Evolutionary conservation across 2,888 invertebrate genomes (phyloP).

Genomic region (Ophion slaviceki): DNA sequence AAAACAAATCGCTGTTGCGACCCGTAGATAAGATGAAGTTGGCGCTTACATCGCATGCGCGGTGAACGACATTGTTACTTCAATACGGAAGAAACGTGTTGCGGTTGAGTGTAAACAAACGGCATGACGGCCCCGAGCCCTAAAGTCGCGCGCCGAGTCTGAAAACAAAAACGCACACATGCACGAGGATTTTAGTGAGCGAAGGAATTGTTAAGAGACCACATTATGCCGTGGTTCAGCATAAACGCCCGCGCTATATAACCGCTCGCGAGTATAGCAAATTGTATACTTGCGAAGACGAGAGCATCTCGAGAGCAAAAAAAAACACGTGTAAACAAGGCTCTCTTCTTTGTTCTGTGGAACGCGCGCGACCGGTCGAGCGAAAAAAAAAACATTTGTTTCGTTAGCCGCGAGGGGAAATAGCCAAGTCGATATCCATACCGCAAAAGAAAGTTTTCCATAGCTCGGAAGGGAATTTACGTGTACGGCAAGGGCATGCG

Average conservation of each 20-base stretch:
- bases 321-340: neutral
- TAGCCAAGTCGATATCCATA: neutral
- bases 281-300: too few relatives aligned
- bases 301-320: too few relatives aligned
- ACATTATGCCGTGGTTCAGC: neutral
- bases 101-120: conserved; percentile 9
- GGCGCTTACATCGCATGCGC: neutral
- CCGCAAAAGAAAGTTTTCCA: neutral
- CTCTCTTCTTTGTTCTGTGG: neutral
- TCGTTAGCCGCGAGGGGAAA: neutral
- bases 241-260: neutral
- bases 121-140: neutral
- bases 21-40: neutral
- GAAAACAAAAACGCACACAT: neutral
- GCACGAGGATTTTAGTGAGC: neutral
- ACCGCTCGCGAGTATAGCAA: neutral
- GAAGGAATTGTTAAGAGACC: neutral
- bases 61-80: conserved; percentile 1
- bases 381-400: neutral
- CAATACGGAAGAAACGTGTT: neutral
- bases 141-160: neutral
- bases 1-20: neutral
- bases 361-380: neutral
- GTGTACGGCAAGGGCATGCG: neutral
- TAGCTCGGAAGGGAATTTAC: neutral